Base-by-base conservation (phyloP, 2,797 vertebrate species). In the Poeciliopsis presidionis region DNA sequence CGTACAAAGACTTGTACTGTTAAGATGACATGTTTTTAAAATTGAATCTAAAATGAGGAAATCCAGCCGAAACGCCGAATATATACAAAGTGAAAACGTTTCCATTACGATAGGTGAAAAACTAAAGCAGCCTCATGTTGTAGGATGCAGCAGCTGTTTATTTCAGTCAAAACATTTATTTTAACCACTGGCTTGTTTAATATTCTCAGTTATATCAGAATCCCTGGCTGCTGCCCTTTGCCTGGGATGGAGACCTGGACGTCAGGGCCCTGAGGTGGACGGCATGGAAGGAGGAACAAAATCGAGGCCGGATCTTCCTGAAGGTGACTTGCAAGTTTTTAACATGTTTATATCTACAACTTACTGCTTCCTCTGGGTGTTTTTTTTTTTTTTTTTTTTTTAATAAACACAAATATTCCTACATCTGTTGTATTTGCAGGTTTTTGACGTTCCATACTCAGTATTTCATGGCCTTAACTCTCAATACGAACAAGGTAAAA, bases 141-240 rank as follows among this genome's bases (percentile, higher is more conserved):
- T 13, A 65, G 1, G 11, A 46, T 30, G 39, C 2, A 49, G 57
- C 4, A 8, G 9, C 5, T 63, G 33, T 36, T 63, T 11, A 7
- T 9, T 63, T 63, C 7, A 63, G 61, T 63, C 36, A 36, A 36
- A 41, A 67, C 4, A 9, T 46, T 1, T 4, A 43, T 22, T 67
- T 20, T 59, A 73, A 72, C 81, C 30, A 72, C 39, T 16, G 16
- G 1, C 16, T 41, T 72, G 7, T 36, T 71, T 67, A 0, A 73
- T 69, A 33, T 72, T 45, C 30, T 30, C n/a, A 93, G 92, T 70
- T 93, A n/a, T 81, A 84, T 81, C 85, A 73, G 74, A 90, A 93
- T 81, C 93, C 91, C 4, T 85, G 87, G 87, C 47, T 55, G 28
- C 82, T 95, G 57, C 91, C 92, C 25, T 92, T 94, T 61, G 92